Base-by-base conservation (phyloP, 2,113 vertebrate species). In the Corydoras maculifer region DNA sequence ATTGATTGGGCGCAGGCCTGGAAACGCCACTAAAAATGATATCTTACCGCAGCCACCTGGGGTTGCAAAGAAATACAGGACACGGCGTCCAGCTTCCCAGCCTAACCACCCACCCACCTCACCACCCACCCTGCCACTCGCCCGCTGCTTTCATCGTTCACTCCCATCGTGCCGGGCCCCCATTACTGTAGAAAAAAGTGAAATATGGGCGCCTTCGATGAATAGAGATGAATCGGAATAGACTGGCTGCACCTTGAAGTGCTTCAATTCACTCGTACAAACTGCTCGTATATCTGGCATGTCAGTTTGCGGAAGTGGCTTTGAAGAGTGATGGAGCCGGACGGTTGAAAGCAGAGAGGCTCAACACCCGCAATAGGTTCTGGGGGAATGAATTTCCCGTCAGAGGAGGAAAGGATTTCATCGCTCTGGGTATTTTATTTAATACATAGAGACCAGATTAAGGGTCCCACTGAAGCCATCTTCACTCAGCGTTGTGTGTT, bases 241-340 rank as follows among this genome's bases (percentile, higher is more conserved):
- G 35, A 43, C 35, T 43, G 35, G 35, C 35, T 43, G 35, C 35
- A 43, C 35, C 35, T 43, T 43, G 35, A 43, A 43, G 35, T 43
- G 35, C 15, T 68, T n/a, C 53, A 58, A 43, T 58, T 58, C 53
- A 35, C n/a, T 58, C 31, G 2, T 68, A 8, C 53, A 68, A 68
- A 68, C 65, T 57, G 30, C 54, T 68, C 10, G 14, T 43, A 68
- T 68, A 68, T 58, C 54, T 58, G 3, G 8, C 31, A 58, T 68
- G 65, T 58, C 65, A 68, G 51, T 57, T 57, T 35, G 4, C 35
- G 31, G 65, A 43, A 68, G 54, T 68, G 53, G 31, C 30, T 68
- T 58, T 8, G 10, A 68, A 68, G 53, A 68, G 43, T 68, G 15
- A 68, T 68, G 10, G 54, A 43, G 31, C 53, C 13, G 31, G 30